Evolutionary conservation across 2,797 vertebrate genomes (phyloP), one percentile per base, ranked within the genome.

Genomic region (Muscicapa striata): DNA sequence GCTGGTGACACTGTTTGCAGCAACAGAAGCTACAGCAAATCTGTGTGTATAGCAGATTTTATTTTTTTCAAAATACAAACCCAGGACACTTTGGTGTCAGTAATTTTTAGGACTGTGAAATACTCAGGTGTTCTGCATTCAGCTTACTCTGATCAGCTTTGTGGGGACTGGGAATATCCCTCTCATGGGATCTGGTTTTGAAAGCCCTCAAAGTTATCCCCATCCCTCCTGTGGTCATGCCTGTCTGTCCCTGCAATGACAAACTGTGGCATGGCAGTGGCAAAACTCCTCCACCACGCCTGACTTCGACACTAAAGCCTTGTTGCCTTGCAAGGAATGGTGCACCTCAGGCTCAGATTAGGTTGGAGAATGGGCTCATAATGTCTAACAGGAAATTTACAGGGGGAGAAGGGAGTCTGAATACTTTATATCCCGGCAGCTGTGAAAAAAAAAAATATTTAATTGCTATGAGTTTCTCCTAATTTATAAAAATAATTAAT

Each of bases 131-230:
- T 22, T 64, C 67, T 68, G 23, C 38, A 8, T 40, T 67, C 40
- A 36, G 13, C 7, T 67, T 43, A 19, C 27, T 70, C 21, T 70
- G 52, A 6, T 32, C 54, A 68, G 13, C 6, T 77, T 22, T 86
- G 8, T 22, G 40, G 26, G 55, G 7, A 45, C 13, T 23, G 26
- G 49, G 19, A 38, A 15, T 36, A 34, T 15, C 20, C 14, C n/a
- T 40, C 0, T 0, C 0, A 0, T 9, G 13, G 16, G 13, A 69
- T 19, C 15, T 10, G 6, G 32, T 48, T 74, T 34, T 34, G 58
- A 41, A 84, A 66, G 32, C 34, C 27, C 6, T 63, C 20, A 34
- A 24, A 74, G 18, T 11, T 62, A 8, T 52, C 17, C 13, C n/a
- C 12, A 54, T 48, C 14, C 36, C 23, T 70, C 6, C 13, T 30